A percentile compares a stretch with the other conserved stretches of the same genome.
phyloP scores from a whole-genome alignment of 2,888 invertebrate genomes.

The Cataglyphis rosenhaueri region DNA sequence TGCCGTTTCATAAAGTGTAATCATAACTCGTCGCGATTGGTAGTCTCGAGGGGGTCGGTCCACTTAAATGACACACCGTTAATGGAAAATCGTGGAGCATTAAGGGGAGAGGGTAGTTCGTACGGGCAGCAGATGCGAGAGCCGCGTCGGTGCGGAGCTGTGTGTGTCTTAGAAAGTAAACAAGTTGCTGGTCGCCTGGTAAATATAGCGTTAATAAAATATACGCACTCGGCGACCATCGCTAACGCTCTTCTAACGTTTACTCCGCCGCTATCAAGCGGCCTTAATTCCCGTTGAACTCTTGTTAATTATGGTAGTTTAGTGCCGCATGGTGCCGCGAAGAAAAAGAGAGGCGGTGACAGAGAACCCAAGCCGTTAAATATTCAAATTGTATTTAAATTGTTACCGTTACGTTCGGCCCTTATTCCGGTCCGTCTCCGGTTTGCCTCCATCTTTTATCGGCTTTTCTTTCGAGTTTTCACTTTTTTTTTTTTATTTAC shows the following conservation, averaged over 20 bases:
- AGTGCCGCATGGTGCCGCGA: slow-evolving; percentile 57
- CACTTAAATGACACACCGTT: slow-evolving; percentile 76
- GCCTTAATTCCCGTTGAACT: slow-evolving; percentile 78
- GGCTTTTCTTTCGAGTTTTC: slow-evolving; percentile 6
- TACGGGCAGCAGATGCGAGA: slow-evolving; percentile 60
- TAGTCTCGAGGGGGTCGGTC: slow-evolving; percentile 45
- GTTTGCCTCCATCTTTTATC: slow-evolving; percentile 36
- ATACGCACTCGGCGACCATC: slow-evolving; percentile 75
- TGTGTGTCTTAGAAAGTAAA: slow-evolving; percentile 79
- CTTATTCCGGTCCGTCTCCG: slow-evolving; percentile 42
- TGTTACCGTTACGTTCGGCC: slow-evolving; percentile 62
- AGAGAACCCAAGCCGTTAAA: slow-evolving; percentile 70
- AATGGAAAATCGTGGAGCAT: slow-evolving; percentile 78
- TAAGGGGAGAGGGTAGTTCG: slow-evolving; percentile 63
- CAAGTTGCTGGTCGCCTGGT: slow-evolving; percentile 77
- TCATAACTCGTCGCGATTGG: slow-evolving; percentile 28
- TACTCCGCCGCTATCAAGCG: slow-evolving; percentile 72
- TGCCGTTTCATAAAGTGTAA: slow-evolving; percentile 20
- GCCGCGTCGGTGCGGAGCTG: slow-evolving; percentile 54
- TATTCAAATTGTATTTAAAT: slow-evolving; percentile 80
- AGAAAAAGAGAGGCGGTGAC: slow-evolving; percentile 52
- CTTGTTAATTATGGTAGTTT: slow-evolving; percentile 77
- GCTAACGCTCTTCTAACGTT: slow-evolving; percentile 54
- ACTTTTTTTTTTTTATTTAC: slow-evolving; percentile 5
- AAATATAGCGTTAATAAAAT: slow-evolving; percentile 83